Evolutionary conservation across 2,888 invertebrate genomes (phyloP).

Genomic region (Heteromurus nitidus): DNA sequence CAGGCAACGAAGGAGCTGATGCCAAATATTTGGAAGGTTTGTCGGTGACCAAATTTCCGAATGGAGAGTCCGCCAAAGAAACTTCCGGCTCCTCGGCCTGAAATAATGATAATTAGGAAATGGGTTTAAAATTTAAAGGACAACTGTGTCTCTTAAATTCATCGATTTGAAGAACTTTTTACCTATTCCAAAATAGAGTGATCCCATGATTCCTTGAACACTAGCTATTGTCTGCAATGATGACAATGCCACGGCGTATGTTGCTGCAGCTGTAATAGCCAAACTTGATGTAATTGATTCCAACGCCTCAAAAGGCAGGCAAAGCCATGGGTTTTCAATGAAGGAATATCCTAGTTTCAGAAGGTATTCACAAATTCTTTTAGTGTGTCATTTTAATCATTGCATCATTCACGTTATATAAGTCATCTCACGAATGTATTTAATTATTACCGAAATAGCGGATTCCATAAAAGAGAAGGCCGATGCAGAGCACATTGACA

Average conservation of each 20-base stretch:
- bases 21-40: slow-evolving; percentile 84
- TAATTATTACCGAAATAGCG: slow-evolving; percentile 81
- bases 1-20: slow-evolving; percentile 81
- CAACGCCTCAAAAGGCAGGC: slow-evolving; percentile 85
- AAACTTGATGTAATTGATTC: slow-evolving; percentile 86
- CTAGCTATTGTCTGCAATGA: slow-evolving; percentile 85
- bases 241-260: slow-evolving; percentile 85
- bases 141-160: no score
- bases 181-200: slow-evolving; percentile 88
- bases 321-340: slow-evolving; percentile 86
- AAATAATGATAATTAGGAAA: background rate
- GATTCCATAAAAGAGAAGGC: slow-evolving; percentile 85
- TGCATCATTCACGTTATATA: background rate
- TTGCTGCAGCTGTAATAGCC: slow-evolving; percentile 86
- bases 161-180: no score
- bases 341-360: slow-evolving; percentile 83
- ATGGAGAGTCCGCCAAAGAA: slow-evolving; percentile 85
- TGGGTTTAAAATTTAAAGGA: background rate
- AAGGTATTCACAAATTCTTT: no score
- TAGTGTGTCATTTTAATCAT: no score
- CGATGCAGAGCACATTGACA: slow-evolving; percentile 85
- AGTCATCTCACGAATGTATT: slow-evolving; percentile 74
- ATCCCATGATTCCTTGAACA: slow-evolving; percentile 86
- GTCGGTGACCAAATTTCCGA: slow-evolving; percentile 83
- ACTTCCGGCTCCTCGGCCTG: slow-evolving; percentile 86